Conservation (phyloP, 2,888 invertebrate species). For the Mythimna pallens region DNA sequence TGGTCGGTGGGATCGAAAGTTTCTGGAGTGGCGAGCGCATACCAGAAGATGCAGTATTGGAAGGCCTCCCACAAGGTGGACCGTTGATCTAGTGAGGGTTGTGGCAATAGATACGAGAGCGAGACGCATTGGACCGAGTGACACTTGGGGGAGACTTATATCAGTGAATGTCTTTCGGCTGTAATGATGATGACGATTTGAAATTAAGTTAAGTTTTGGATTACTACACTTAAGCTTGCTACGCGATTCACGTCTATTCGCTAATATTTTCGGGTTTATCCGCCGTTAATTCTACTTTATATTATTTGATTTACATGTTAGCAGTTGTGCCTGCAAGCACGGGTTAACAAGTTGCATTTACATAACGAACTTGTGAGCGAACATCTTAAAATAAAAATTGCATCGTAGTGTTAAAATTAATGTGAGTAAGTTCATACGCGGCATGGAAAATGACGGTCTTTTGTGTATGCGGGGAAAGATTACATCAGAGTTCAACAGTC, state of each 20-base stretch:
- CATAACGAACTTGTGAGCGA: conserved; percentile 80
- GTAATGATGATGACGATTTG: not conserved
- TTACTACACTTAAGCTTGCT: not conserved
- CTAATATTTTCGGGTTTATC: conserved; percentile 4
- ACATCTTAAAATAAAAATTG: conserved; percentile 85
- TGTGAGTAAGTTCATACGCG: conserved; percentile 53
- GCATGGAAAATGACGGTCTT: conserved; percentile 59
- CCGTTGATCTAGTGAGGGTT: no score
- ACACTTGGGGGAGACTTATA: no score
- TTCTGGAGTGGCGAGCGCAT: no score
- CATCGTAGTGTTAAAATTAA: conserved; percentile 72
- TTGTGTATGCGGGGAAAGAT: conserved; percentile 47
- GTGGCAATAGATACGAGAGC: no score
- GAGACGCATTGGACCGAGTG: no score
- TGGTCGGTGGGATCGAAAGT: no score
- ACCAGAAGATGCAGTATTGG: no score
- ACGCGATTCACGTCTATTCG: not conserved
- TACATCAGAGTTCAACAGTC: conserved; percentile 1
- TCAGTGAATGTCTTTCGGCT: no score
- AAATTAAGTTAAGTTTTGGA: not conserved
- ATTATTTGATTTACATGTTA: conserved; percentile 66
- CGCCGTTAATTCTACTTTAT: conserved; percentile 33
- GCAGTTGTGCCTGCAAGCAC: conserved; percentile 61
- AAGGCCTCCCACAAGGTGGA: no score
- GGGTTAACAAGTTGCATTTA: conserved; percentile 82